Evolutionary conservation across 1,140 invertebrate species (phyloP).

Genomic region (Drosophila ohnishii): DNA sequence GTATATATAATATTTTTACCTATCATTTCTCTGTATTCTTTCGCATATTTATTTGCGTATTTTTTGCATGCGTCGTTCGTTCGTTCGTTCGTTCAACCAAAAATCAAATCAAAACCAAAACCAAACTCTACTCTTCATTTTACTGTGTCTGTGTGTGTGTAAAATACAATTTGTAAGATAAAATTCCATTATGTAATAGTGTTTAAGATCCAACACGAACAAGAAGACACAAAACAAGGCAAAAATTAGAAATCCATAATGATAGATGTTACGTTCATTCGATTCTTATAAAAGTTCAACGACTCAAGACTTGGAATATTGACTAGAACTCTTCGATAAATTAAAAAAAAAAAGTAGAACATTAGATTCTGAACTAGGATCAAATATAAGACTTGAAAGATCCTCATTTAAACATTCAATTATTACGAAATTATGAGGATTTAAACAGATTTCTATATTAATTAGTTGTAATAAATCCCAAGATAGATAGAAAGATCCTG

Average conservation of each 20-base stretch:
- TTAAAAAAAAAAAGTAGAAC: no score
- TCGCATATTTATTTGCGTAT: slow-evolving; percentile 72
- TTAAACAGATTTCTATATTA: not conserved
- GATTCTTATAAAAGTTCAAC: no score
- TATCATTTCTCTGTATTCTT: slow-evolving; percentile 71
- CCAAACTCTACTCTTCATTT: slow-evolving; percentile 69
- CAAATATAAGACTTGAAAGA: no score
- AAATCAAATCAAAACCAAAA: slow-evolving; percentile 39
- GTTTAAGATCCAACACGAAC: slow-evolving; percentile 56
- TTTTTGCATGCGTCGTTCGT: slow-evolving; percentile 78
- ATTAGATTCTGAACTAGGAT: no score
- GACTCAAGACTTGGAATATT: not conserved
- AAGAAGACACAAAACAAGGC: slow-evolving; percentile 24
- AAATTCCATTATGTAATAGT: slow-evolving; percentile 66
- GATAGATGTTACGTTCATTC: not conserved
- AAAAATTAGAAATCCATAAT: not conserved
- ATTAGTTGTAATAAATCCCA: not conserved
- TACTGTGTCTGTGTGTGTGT: slow-evolving; percentile 80
- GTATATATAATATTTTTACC: slow-evolving; percentile 56
- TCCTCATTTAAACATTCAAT: no score
- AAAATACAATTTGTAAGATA: slow-evolving; percentile 77
- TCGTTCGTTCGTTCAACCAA: slow-evolving; percentile 63
- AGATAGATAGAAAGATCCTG: not conserved
- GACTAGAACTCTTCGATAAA: not conserved
- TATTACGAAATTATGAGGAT: not conserved